Evolutionary conservation across 2,113 vertebrate genomes (phyloP).

Genomic region (Hyaena hyaena): DNA sequence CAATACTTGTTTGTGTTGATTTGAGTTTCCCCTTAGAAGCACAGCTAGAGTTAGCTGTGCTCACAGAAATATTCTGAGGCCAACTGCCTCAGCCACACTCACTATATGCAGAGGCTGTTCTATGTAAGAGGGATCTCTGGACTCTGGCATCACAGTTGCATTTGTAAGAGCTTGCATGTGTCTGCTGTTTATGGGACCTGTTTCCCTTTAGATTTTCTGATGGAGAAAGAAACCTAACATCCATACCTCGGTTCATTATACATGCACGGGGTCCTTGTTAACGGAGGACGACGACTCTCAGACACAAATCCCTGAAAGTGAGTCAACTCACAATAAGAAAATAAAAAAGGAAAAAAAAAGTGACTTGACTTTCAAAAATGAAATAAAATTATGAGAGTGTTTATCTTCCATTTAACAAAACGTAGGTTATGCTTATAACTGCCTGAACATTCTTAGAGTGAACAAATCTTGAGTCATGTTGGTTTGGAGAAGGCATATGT

Average conservation of each 20-base stretch:
- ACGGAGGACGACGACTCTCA: not conserved
- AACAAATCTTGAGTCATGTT: not conserved
- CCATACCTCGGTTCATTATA: not conserved
- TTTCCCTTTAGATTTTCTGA: not conserved
- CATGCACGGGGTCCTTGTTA: not conserved
- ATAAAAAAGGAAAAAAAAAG: not conserved
- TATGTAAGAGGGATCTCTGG: not conserved
- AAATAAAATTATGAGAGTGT: not conserved
- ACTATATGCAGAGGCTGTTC: not conserved
- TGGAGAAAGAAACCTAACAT: not conserved
- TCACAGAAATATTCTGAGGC: not conserved
- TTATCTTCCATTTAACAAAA: not conserved
- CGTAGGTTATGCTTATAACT: not conserved
- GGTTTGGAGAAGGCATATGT: not conserved
- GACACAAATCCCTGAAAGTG: not conserved
- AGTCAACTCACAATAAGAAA: not conserved
- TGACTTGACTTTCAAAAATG: not conserved
- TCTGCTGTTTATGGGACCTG: not conserved
- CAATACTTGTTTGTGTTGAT: not conserved
- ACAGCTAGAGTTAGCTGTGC: not conserved
- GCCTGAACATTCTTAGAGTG: not conserved
- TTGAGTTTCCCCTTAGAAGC: not conserved
- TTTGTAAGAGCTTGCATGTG: not conserved
- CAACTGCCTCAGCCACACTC: not conserved
- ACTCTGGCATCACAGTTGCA: not conserved